Base-by-base conservation (phyloP, 2,797 vertebrate species). In the Moxostoma hubbsi region DNA sequence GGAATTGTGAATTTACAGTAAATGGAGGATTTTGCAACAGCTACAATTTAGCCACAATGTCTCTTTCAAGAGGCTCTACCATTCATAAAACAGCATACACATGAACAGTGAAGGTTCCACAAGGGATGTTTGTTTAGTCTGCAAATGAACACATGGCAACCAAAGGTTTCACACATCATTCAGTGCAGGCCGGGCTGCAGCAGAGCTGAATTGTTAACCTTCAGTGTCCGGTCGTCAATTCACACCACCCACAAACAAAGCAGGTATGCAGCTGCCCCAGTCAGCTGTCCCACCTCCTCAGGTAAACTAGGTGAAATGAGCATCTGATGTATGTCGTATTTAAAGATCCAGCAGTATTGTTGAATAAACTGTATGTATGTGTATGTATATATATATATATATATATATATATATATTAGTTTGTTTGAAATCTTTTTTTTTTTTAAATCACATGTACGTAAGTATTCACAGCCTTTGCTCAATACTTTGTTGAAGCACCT, bases 231-330 rank as follows among this genome's bases (percentile, higher is more conserved):
- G 76, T 82, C 53, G 69, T 82, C 75, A 85, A 58, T 64, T 47
- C 24, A 82, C 88, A 89, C 53, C 76, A 89, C 73, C 73, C 77
- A 79, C 78, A 75, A 85, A 80, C 80, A 86, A 86, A 87, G 73
- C 70, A 76, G 73, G 57, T 64, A 65, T 49, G 64, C 75, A 85
- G 77, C 85, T 90, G 86, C 84, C 63, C 54, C 68, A 72, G 36
- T 50, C 62, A 72, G 83, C 79, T 87, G 87, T 82, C 83, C 68
- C 49, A 68, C 16, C 58, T 65, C 50, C 81, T 86, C 84, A 67
- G 43, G 75, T 84, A 65, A 49, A 49, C 80, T 15, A 65, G 45
- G 12, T 24, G 24, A 24, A 24, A 24, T 24, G 24, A 24, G 24
- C 24, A 24, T 24, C 24, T 24, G 24, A 24, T 24, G 24, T 24